phyloP scores from a whole-genome alignment of 1,140 invertebrate species.

The Camponotus floridanus region DNA sequence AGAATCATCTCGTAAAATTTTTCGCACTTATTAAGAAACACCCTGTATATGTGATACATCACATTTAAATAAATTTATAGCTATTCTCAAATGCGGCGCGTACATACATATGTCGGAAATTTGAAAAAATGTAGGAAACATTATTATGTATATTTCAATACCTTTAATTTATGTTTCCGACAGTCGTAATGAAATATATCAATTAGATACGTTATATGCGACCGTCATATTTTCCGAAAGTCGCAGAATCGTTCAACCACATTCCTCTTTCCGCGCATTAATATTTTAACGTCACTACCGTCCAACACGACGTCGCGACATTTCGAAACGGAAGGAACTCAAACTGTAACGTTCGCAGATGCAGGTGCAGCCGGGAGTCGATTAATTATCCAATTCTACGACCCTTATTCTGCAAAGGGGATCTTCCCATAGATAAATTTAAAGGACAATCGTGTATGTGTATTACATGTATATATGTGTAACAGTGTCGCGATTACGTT shows the following conservation, averaged over 20 bases:
- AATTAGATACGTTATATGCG: conserved; percentile 21
- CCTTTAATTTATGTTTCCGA: not conserved
- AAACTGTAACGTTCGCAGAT: conserved; percentile 32
- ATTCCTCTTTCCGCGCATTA: conserved; percentile 4
- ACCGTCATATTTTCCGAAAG: conserved; percentile 8
- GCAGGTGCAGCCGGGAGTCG: conserved; percentile 22
- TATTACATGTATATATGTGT: not conserved
- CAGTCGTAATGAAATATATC: not conserved
- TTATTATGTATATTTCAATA: not conserved
- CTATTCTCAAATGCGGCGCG: not conserved
- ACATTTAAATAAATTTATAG: conserved; percentile 9
- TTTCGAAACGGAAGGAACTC: conserved; percentile 36
- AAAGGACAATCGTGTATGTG: conserved; percentile 25
- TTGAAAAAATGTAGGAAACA: not conserved
- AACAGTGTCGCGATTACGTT: conserved; percentile 24
- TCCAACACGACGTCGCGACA: conserved; percentile 30
- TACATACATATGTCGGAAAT: not conserved
- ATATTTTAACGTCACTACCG: conserved; percentile 47
- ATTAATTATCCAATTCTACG: conserved; percentile 52
- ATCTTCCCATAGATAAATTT: conserved; percentile 21
- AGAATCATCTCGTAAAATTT: too few species aligned
- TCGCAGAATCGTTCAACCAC: conserved; percentile 1
- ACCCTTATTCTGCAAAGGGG: not conserved
- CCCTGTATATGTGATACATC: too few species aligned
- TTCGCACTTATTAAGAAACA: too few species aligned